Base-by-base conservation (phyloP, 1,140 invertebrate genomes). In the Hesperophylax magnus region DNA sequence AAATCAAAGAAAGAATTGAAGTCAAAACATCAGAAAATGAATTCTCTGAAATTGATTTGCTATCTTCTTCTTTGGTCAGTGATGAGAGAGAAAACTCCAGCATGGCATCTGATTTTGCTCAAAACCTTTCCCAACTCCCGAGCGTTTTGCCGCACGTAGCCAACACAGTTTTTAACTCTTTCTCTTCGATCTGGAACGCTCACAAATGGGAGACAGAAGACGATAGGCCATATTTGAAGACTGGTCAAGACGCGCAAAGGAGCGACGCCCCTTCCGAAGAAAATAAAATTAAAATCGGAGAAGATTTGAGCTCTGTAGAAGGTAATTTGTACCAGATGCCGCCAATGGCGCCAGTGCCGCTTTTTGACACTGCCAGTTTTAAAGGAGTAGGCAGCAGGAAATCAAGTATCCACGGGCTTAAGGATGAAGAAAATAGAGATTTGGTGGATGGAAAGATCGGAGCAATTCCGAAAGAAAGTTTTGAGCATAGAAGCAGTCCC, bases 151-250 rank as follows among this genome's bases (percentile, higher is more conserved):
- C 92, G 3, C 88, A 91, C 79, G 91, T 92, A 7, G 91, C 92
- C 0, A 92, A 90, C 39, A 91, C 90, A 27, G 92, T 92, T 0
- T 91, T 92, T 74, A 91, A 90, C 4, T 91, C 91, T 5, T 92
- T 92, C 82, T 92, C 91, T 0, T 92, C 89, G 77, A 90, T 91
- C 86, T 77, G 89, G 61, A 89, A 78, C 75, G 39, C 81, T 76
- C 77, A 58, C 47, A 79, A 65, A 76, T 34, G 17, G 20, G 53
- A 24, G 27, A 69, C 18, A 1, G 53, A 79, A 18, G 77, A 79
- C 39, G 53, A 71, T 20, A 67, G 31, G 15, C 54, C 31, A 1
- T 39, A 22, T 76, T 20, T 31, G 54, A 76, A 31, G 53, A 22
- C 18, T 3, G 39, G 18, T 4, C 2, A 14, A 75, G 72, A 77